Percentiles rank a stretch among this genome's conserved stretches.
Conservation (phyloP, 2,888 invertebrate species). For the Rhamnusium bicolor region DNA sequence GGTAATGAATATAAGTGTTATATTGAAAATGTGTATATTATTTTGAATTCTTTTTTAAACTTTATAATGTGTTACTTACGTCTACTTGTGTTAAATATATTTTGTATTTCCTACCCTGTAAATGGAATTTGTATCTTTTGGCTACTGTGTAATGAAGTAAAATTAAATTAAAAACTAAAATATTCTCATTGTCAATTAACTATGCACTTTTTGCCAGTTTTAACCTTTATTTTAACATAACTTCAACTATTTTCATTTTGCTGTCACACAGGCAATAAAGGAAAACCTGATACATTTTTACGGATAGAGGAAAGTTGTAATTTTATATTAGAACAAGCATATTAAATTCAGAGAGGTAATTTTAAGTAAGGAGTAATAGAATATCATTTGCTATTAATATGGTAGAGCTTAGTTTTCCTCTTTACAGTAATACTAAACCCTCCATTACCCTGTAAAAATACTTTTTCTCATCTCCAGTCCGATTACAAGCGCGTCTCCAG, state of each 20-base stretch:
- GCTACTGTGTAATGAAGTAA: no score
- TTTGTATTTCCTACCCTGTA: no score
- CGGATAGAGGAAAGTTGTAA: neutral
- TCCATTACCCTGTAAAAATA: constrained; percentile 52
- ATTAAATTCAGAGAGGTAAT: constrained; percentile 14
- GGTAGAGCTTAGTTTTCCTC: constrained; percentile 39
- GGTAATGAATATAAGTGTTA: no score
- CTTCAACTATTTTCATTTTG: neutral
- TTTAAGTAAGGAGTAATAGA: constrained; percentile 29
- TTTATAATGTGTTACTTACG: no score
- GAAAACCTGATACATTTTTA: neutral
- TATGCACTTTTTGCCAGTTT: no score
- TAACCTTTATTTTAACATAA: neutral
- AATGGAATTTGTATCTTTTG: no score
- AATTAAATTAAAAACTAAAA: no score
- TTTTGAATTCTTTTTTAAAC: no score
- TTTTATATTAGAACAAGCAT: neutral
- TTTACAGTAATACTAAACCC: constrained; percentile 47
- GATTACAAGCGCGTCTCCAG: constrained; percentile 57
- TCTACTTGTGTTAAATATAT: no score
- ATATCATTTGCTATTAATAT: constrained; percentile 36
- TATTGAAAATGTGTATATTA: no score
- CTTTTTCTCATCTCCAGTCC: constrained; percentile 52
- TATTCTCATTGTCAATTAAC: no score
- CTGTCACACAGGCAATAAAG: neutral